Conservation (phyloP, 1,140 invertebrate genomes). For the Aphaenogaster ashmeadi region DNA sequence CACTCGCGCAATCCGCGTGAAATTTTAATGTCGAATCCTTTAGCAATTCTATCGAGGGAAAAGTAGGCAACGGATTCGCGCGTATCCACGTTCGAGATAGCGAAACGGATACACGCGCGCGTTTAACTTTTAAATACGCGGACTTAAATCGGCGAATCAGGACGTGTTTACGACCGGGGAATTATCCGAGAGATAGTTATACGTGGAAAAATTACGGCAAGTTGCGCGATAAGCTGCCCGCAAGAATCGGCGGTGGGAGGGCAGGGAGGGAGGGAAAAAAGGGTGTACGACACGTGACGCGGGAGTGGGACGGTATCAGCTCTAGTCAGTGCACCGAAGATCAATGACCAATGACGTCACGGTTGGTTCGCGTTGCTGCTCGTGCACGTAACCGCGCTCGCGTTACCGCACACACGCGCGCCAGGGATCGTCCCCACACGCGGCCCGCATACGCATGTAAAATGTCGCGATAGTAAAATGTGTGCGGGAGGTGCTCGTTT, state of each 20-base stretch:
- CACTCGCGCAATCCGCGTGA: background rate
- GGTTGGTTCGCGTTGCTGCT: conserved; percentile 44
- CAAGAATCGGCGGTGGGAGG: no score
- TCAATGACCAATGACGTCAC: conserved; percentile 71
- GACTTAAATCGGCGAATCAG: background rate
- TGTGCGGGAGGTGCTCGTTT: conserved; percentile 1
- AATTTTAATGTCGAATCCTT: background rate
- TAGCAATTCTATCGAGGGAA: conserved; percentile 8
- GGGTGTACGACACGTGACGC: background rate
- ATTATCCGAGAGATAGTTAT: conserved; percentile 26
- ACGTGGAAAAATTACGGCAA: conserved; percentile 26
- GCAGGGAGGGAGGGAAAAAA: background rate
- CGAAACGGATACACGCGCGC: background rate
- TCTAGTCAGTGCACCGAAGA: conserved; percentile 60
- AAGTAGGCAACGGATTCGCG: conserved; percentile 8
- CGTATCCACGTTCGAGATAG: conserved; percentile 15
- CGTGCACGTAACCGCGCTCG: conserved; percentile 45
- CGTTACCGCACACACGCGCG: background rate
- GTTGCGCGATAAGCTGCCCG: background rate
- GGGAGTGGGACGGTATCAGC: conserved; percentile 14
- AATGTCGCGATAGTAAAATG: background rate
- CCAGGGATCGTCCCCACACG: conserved; percentile 21
- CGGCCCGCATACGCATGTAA: background rate
- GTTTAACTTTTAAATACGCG: conserved; percentile 5
- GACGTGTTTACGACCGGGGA: conserved; percentile 11